Conservation (phyloP, 2,113 vertebrate genomes). For the Chauna torquata region DNA sequence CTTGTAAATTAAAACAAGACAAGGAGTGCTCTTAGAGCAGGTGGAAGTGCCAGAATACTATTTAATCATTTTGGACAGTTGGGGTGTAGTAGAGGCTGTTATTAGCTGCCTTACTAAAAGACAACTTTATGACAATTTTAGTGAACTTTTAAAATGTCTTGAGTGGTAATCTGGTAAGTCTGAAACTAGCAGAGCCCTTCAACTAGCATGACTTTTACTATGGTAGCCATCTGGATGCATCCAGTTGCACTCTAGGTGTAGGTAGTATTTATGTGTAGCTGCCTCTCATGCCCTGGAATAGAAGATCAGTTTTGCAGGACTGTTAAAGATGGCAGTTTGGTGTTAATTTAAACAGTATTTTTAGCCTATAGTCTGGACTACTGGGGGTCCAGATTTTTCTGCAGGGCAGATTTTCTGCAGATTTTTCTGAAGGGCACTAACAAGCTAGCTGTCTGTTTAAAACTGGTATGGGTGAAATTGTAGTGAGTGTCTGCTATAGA, state of each 20-base stretch:
- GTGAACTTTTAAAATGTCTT: neutral
- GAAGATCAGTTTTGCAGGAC: neutral
- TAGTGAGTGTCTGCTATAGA: neutral
- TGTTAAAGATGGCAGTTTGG: neutral
- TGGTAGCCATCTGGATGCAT: neutral
- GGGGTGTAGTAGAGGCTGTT: neutral
- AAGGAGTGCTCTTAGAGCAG: neutral
- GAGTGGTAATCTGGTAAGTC: neutral
- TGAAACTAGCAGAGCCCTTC: neutral
- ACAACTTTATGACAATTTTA: neutral
- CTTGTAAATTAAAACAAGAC: neutral
- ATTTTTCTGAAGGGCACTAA: neutral
- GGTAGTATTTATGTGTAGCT: neutral
- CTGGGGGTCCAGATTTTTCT: neutral
- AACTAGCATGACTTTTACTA: neutral
- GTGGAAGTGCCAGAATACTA: neutral
- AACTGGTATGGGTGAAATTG: neutral
- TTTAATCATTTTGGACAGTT: neutral
- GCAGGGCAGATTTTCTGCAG: neutral
- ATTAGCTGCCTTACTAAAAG: neutral
- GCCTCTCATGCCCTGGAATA: neutral
- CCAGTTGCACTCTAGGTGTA: neutral
- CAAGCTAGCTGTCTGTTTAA: neutral
- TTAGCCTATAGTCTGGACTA: neutral
- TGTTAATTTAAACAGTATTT: neutral